Base-by-base conservation (phyloP, 35 echinoderm and acorn worm species). In the Chiridota heheva region DNA sequence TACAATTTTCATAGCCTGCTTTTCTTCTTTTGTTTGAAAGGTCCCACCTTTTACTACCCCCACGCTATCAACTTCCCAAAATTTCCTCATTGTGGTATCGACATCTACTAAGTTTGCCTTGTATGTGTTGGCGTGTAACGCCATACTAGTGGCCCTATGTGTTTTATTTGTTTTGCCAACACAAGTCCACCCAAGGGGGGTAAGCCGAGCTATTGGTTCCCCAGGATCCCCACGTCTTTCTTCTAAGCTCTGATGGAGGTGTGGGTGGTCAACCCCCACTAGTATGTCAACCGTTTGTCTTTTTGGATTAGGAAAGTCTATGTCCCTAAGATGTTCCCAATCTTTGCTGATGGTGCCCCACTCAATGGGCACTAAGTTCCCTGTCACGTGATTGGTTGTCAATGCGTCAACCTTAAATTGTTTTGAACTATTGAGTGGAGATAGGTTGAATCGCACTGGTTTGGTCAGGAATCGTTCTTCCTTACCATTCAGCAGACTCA, bases 41-140 rank as follows among this genome's bases (percentile, higher is more conserved):
- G 40, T 72, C 2, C 18, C 36, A 26, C 34, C 37, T 45, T 31
- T 45, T 40, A 43, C 42, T 72, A 43, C 1, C 7, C 69, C 69
- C 10, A 45, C 36, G 40, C 37, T 43, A 27, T 72, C 69, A 40
- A 72, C 69, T 72, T 72, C 69, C 69, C 69, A 42, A 72, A 72
- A 72, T 42, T 42, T 3, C 34, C 34, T 72, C 18, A 44, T 72
- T 72, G 45, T 40, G 22, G 40, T 22, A 72, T 42, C 20, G 16
- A 42, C 45, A 42, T 32, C 18, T 13, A 43, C 69, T 25, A 17
- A 16, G 5, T 25, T 67, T 32, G 17, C 35, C 35, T 32, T 72
- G 34, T 17, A 72, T 25, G 69, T 72, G 34, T 72, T 72, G 2
- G 69, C 69, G 45, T 72, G 20, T 30, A 72, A 44, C 18, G 42